phyloP scores from a whole-genome alignment of 2,113 vertebrate species.

The Alexandromys fortis region DNA sequence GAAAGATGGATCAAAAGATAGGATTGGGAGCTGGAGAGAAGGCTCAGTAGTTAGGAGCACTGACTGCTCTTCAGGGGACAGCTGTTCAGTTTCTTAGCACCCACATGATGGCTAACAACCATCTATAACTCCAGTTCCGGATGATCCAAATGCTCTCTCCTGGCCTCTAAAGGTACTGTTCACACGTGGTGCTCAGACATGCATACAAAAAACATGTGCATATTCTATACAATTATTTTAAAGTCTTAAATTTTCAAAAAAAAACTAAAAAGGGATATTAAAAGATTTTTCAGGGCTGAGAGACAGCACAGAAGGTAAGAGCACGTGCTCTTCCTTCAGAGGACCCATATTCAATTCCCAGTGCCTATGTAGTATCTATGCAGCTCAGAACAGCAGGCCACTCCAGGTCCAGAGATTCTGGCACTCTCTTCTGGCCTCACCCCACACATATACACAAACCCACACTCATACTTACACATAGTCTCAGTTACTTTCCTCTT shows the following conservation, averaged over 20 bases:
- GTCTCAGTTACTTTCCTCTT: background rate
- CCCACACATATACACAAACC: background rate
- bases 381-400: background rate
- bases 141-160: background rate
- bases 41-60: background rate
- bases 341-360: background rate
- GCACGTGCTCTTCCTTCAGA: background rate
- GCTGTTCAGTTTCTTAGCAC: background rate
- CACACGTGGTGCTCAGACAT: background rate
- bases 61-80: no score
- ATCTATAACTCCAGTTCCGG: background rate
- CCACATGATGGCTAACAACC: background rate
- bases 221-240: background rate
- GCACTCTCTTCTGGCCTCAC: background rate
- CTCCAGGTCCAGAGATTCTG: background rate
- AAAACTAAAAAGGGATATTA: background rate
- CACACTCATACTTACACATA: background rate
- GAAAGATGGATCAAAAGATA: background rate
- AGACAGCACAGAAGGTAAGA: background rate
- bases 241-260: background rate
- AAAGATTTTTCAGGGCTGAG: background rate
- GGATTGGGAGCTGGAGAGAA: background rate
- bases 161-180: background rate
- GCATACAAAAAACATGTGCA: background rate
- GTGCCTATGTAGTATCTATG: no score